Percentiles rank a stretch among this genome's conserved stretches.
These are phyloP conservation scores for Tamandua tetradactyla DNA, from an alignment of 2,797 vertebrate genomes.

Conservation along the genomic window DNA sequence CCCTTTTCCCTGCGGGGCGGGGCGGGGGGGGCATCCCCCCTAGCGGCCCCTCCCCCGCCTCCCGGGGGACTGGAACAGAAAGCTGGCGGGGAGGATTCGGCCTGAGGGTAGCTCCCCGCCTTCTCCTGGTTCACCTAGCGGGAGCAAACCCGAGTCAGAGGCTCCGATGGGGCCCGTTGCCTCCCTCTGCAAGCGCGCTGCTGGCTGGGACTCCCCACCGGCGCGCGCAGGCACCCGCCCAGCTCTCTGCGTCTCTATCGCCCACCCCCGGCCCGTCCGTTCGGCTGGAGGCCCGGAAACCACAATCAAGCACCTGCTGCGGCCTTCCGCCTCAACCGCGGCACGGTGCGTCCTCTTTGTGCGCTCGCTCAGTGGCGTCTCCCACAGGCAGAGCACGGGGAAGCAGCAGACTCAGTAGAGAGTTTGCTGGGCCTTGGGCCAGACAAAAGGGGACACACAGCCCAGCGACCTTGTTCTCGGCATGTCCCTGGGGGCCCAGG, in stretches of 20 bases:
- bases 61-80: background rate
- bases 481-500: background rate
- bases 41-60: background rate
- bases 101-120: background rate
- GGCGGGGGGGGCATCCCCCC: too few relatives aligned
- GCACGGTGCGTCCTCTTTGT: background rate
- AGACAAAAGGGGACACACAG: background rate
- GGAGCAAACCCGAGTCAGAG: background rate
- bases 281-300: background rate
- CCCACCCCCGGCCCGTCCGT: too few relatives aligned
- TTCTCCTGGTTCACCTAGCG: background rate
- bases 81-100: background rate
- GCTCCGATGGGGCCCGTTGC: too few relatives aligned
- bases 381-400: background rate
- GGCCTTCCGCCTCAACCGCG: background rate
- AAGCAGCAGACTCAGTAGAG: background rate
- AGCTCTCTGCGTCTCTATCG: too few relatives aligned
- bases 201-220: too few relatives aligned
- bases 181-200: too few relatives aligned
- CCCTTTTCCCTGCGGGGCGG: background rate
- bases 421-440: background rate
- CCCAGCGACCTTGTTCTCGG: background rate
- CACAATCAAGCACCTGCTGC: accelerated
- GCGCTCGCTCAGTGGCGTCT: background rate
- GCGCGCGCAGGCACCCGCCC: too few relatives aligned